Evolutionary conservation across 2,888 invertebrate species (phyloP).

Genomic region (Pasiphila rectangulata): DNA sequence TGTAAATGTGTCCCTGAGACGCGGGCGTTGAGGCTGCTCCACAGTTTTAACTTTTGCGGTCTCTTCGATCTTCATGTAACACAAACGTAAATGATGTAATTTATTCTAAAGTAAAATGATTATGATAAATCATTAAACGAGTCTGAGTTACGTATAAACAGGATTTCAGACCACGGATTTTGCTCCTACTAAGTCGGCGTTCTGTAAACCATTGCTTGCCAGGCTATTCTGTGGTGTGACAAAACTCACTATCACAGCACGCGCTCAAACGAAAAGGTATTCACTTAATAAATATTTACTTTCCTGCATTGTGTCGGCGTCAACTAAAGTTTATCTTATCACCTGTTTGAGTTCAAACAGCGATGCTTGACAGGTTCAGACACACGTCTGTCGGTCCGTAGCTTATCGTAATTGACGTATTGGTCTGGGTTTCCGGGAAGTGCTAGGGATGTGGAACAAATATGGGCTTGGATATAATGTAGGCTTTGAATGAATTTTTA

Average conservation of each 20-base stretch:
- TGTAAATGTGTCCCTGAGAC: no score
- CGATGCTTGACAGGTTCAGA: constrained; percentile 43
- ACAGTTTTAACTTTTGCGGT: no score
- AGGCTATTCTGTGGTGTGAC: constrained; percentile 57
- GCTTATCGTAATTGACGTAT: constrained; percentile 69
- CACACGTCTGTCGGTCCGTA: constrained; percentile 74
- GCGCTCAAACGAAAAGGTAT: constrained; percentile 73
- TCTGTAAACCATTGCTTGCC: no score
- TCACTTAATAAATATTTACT: constrained; percentile 72
- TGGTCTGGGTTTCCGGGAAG: constrained; percentile 66
- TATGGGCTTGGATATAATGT: no score
- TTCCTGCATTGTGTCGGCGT: constrained; percentile 72
- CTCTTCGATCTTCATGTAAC: no score
- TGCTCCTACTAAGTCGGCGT: no score
- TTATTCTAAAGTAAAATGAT: no score
- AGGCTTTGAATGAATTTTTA: no score
- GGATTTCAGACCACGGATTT: no score
- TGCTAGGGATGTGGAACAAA: constrained; percentile 30
- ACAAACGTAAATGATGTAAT: no score
- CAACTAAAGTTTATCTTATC: constrained; percentile 76
- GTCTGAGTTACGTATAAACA: constrained; percentile 30
- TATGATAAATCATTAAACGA: neutral
- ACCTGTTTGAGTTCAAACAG: constrained; percentile 69
- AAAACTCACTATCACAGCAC: constrained; percentile 47
- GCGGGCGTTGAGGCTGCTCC: no score